Evolutionary conservation across 1,140 invertebrate species (phyloP).

Genomic region (Lamellibrachia luymesi): DNA sequence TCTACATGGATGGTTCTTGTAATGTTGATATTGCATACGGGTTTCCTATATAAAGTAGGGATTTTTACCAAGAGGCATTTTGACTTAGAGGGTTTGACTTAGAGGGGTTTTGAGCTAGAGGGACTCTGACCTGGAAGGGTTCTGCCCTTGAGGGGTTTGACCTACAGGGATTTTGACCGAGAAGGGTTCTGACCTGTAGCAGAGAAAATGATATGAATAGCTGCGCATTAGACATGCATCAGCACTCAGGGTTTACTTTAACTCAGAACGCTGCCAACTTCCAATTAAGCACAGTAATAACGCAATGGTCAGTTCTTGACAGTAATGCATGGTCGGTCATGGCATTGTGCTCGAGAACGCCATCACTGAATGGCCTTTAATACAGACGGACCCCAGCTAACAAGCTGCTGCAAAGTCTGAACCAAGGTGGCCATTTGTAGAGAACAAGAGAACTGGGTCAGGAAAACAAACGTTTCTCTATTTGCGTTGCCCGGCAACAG

Average conservation of each 20-base stretch:
- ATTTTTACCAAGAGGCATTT: no score
- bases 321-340: neutral
- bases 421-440: neutral
- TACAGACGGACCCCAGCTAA: neutral
- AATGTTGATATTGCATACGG: no score
- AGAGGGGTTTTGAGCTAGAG: no score
- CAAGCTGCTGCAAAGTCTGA: neutral
- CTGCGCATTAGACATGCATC: neutral
- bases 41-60: no score
- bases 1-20: no score
- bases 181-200: neutral
- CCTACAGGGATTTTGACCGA: no score
- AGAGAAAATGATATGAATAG: neutral
- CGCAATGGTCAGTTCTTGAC: neutral
- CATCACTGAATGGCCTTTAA: neutral
- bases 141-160: no score
- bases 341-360: no score
- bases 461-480: neutral
- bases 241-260: neutral
- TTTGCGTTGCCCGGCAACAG: neutral
- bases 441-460: neutral
- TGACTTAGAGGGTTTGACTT: no score
- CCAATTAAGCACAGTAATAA: neutral
- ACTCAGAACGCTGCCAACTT: neutral
- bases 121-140: no score